These are phyloP conservation scores for Pristionchus exspectatus DNA, from an alignment of 2,888 invertebrate species.

Conservation along the genomic window DNA sequence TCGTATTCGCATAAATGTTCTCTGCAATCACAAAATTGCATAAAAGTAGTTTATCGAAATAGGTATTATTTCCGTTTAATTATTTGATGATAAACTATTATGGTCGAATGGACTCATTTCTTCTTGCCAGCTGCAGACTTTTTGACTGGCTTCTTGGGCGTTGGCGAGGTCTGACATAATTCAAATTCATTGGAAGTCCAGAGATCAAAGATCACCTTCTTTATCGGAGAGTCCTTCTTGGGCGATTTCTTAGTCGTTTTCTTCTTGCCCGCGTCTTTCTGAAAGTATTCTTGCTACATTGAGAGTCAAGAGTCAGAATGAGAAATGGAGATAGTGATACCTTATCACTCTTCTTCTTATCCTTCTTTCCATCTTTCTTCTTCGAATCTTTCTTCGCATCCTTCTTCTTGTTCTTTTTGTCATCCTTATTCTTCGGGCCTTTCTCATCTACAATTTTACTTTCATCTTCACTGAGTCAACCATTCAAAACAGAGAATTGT, in stretches of 20 bases:
- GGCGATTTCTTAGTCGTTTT: background rate
- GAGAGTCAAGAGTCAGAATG: no score
- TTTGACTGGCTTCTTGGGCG: background rate
- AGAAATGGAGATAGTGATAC: background rate
- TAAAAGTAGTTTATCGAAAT: slow-evolving; percentile 21
- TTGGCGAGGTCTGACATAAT: background rate
- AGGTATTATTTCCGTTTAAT: background rate
- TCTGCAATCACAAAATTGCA: background rate
- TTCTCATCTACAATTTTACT: background rate
- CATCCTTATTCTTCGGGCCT: slow-evolving; percentile 16
- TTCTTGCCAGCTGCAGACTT: background rate
- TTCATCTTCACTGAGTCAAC: background rate
- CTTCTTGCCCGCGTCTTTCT: slow-evolving; percentile 6
- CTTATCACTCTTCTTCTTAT: slow-evolving; percentile 42
- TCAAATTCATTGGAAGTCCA: background rate
- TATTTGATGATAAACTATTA: background rate
- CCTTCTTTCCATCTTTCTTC: slow-evolving; percentile 32
- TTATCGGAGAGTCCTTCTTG: background rate
- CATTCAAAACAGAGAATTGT: background rate
- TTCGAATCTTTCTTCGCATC: slow-evolving; percentile 16
- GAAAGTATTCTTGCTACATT: background rate
- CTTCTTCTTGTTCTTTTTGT: slow-evolving; percentile 13
- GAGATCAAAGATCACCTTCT: slow-evolving; percentile 36
- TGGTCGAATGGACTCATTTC: slow-evolving; percentile 10
- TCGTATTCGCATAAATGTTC: background rate